Conservation (phyloP, 2,888 invertebrate species). For the Thysanoteuthis rhombus region DNA sequence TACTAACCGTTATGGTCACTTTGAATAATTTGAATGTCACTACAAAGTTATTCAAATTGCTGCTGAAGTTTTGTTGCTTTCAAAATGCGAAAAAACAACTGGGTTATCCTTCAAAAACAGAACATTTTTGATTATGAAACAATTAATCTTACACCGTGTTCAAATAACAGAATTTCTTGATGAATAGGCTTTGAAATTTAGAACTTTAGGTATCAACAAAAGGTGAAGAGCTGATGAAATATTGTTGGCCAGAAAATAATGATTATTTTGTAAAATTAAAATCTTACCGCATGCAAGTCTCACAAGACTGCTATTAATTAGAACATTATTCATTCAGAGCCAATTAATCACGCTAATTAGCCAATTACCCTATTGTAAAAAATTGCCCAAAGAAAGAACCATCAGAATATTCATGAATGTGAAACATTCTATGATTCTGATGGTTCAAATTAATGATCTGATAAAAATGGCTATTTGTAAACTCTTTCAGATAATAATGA, state of each 20-base stretch:
- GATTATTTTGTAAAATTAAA: background rate
- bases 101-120: too few species aligned
- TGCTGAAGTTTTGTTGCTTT: too few species aligned
- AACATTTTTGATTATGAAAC: background rate
- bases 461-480: background rate
- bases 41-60: too few species aligned
- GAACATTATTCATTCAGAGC: background rate
- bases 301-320: background rate
- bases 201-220: background rate
- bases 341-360: constrained; percentile 12
- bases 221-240: background rate
- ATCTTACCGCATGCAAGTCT: background rate
- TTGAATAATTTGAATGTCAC: too few species aligned
- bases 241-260: background rate
- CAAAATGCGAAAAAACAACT: too few species aligned
- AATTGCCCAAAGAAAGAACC: background rate
- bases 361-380: background rate
- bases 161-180: background rate
- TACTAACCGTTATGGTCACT: too few species aligned
- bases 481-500: background rate
- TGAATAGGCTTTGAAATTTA: background rate
- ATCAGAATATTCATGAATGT: background rate
- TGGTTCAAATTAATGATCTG: background rate
- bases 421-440: background rate
- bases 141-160: background rate